These are phyloP conservation scores for Corydoras maculifer DNA, from an alignment of 2,113 vertebrate genomes.

Conservation along the genomic window DNA sequence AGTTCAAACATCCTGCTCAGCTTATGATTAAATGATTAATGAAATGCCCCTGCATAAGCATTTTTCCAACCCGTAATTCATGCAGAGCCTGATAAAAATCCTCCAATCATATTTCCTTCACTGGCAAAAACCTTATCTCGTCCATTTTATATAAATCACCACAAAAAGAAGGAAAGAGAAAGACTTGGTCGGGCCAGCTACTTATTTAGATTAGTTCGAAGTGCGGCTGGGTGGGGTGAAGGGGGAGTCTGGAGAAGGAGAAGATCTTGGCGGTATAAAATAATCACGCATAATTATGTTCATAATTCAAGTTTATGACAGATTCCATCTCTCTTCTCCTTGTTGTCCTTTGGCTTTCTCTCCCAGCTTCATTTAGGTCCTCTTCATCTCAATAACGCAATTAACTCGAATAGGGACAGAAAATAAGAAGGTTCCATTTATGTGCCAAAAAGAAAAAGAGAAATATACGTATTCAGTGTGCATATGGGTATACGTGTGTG, in stretches of 20 bases:
- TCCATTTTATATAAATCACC: conserved; percentile 99
- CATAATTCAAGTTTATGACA: conserved; percentile 99
- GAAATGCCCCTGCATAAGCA: conserved; percentile 99
- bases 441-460: conserved; percentile 6
- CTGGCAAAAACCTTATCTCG: conserved; percentile 98
- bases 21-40: conserved; percentile 99
- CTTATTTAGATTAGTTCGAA: conserved; percentile 99
- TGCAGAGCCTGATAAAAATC: conserved; percentile 99
- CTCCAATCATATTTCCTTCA: conserved; percentile 99
- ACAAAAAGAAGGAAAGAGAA: conserved; percentile 38
- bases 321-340: conserved; percentile 97
- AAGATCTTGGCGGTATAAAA: conserved; percentile 97
- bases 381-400: conserved; percentile 93
- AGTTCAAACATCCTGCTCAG: conserved; percentile 99
- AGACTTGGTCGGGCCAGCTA: conserved; percentile 72
- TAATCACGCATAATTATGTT: conserved; percentile 99
- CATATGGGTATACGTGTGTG: too few species aligned
- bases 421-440: conserved; percentile 69
- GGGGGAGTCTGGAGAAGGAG: conserved; percentile 75
- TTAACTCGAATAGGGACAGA: conserved; percentile 83
- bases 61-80: conserved; percentile 99
- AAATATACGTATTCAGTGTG: conserved; percentile 8
- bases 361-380: conserved; percentile 86
- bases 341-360: conserved; percentile 92
- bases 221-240: conserved; percentile 62